Evolutionary conservation across 1,140 invertebrate genomes (phyloP).

Genomic region (Triops cancriformis): DNA sequence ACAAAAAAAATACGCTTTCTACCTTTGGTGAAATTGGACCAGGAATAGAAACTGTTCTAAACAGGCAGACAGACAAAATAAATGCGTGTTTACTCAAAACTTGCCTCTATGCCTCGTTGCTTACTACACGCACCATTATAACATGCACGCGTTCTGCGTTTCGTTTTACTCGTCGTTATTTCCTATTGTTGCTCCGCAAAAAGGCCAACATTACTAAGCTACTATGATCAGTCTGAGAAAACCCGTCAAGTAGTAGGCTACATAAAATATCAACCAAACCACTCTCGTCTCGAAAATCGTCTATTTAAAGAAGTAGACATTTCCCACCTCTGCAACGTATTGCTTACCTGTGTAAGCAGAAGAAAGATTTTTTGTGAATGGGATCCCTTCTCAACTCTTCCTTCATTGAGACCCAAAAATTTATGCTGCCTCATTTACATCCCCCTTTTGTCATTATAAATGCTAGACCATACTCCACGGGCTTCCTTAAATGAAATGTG

Average conservation of each 20-base stretch:
- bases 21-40: neutral
- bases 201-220: too few species aligned
- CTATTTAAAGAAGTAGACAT: too few species aligned
- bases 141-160: neutral
- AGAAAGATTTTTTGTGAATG: neutral
- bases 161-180: neutral
- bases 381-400: neutral
- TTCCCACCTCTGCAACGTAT: too few species aligned
- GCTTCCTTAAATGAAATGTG: too few species aligned
- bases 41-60: neutral
- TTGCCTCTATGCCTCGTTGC: neutral
- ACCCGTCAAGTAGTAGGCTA: too few species aligned
- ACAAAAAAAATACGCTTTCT: neutral
- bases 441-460: neutral
- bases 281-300: too few species aligned
- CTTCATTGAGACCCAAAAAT: neutral
- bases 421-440: neutral
- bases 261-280: too few species aligned
- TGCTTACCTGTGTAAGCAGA: too few species aligned
- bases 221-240: too few species aligned
- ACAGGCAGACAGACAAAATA: neutral
- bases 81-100: neutral
- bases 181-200: neutral
- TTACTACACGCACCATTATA: neutral
- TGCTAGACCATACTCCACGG: neutral